phyloP scores from a whole-genome alignment of 1,140 invertebrate genomes.

The Bombus cullumanus region DNA sequence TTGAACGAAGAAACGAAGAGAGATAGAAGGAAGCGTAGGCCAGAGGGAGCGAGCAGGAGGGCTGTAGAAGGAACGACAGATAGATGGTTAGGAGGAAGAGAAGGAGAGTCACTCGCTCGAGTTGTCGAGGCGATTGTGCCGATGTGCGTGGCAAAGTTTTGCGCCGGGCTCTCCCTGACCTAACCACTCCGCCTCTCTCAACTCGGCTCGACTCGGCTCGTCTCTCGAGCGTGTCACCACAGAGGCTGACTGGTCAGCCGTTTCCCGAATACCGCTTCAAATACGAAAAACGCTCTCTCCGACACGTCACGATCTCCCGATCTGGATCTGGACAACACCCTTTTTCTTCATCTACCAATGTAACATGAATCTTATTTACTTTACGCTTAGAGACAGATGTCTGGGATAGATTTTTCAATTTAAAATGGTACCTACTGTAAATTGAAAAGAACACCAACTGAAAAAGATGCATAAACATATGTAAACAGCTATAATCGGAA shows the following conservation, averaged over 20 bases:
- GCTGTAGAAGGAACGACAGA: constrained; percentile 37
- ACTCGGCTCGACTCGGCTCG: constrained; percentile 35
- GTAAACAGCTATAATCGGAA: neutral
- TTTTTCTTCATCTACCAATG: neutral
- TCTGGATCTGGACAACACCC: neutral
- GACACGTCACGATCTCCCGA: neutral
- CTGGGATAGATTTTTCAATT: too few species aligned
- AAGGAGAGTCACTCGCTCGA: constrained; percentile 61
- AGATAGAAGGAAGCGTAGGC: neutral
- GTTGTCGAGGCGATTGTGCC: constrained; percentile 73
- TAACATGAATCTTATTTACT: too few species aligned
- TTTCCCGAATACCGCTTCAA: constrained; percentile 50
- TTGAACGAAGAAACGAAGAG: constrained; percentile 5
- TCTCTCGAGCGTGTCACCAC: constrained; percentile 14
- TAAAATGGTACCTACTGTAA: too few species aligned
- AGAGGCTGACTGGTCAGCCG: constrained; percentile 21
- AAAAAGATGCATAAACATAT: neutral
- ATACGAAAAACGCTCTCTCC: constrained; percentile 23
- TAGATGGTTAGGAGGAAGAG: constrained; percentile 43
- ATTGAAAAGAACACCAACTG: too few species aligned
- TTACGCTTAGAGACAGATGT: too few species aligned
- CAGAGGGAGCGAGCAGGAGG: constrained; percentile 26
- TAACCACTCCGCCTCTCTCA: constrained; percentile 76
- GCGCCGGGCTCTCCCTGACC: constrained; percentile 78
- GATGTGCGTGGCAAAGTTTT: constrained; percentile 77